Conservation (phyloP, 2,888 invertebrate species). For the Ashinkailepas kermadecensis region DNA sequence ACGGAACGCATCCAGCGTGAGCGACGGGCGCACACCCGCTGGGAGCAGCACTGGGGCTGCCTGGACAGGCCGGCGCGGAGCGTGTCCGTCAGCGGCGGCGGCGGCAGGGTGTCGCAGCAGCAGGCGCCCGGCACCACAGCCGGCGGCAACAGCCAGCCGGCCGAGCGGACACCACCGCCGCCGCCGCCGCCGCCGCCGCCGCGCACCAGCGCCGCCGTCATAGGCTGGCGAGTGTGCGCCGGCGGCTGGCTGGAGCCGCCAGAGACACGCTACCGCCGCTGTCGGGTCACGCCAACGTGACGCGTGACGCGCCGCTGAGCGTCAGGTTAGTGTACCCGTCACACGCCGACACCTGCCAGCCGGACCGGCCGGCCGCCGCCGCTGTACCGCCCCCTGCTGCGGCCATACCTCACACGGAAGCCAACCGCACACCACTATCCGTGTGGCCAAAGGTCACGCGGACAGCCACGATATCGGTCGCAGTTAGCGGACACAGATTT, state of each 20-base stretch:
- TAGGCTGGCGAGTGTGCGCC: neutral
- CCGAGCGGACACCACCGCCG: neutral
- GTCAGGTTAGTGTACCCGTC: too few relatives aligned
- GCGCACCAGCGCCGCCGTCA: constrained; percentile 27
- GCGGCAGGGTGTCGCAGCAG: too few relatives aligned
- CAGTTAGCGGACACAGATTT: too few relatives aligned
- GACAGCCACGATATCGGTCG: too few relatives aligned
- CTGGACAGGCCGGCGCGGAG: neutral
- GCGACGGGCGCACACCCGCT: neutral
- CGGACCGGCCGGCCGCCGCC: too few relatives aligned
- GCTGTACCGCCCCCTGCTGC: too few relatives aligned
- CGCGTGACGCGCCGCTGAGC: too few relatives aligned
- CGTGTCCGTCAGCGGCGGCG: neutral
- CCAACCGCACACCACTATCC: too few relatives aligned
- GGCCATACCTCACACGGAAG: too few relatives aligned
- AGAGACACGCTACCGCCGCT: neutral
- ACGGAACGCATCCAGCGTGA: neutral
- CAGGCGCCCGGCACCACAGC: neutral
- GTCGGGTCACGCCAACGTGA: neutral
- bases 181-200: neutral
- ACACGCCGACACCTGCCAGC: too few relatives aligned
- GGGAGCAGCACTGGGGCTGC: neutral
- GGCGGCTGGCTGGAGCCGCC: neutral
- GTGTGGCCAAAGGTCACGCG: too few relatives aligned
- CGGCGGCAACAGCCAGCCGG: neutral